These are phyloP conservation scores for Notechis scutatus DNA, from an alignment of 2,113 vertebrate genomes.

Conservation along the genomic window DNA sequence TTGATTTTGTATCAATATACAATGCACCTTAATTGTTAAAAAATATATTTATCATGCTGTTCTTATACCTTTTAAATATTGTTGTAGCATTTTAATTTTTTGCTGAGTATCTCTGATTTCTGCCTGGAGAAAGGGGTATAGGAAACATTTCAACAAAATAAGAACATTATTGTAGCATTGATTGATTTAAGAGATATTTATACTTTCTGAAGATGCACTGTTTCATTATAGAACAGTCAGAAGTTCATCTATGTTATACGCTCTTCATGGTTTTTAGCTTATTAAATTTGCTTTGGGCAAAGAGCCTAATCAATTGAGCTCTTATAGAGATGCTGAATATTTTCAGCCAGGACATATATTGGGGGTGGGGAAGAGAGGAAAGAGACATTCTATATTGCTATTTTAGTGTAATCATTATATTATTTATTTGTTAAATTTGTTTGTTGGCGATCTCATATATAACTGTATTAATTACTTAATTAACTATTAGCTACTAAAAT, in stretches of 20 bases:
- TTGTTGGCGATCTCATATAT: not conserved
- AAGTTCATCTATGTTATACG: not conserved
- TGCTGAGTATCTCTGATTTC: not conserved
- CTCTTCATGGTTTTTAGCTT: not conserved
- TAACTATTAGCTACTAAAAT: not conserved
- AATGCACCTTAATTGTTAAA: not conserved
- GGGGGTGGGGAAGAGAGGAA: too few relatives aligned
- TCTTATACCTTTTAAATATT: not conserved
- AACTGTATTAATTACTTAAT: not conserved
- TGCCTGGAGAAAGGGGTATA: not conserved
- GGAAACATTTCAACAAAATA: not conserved
- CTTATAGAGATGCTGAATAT: not conserved
- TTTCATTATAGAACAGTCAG: not conserved
- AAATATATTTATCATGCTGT: not conserved
- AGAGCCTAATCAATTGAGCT: not conserved
- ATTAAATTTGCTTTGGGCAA: not conserved
- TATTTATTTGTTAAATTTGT: not conserved
- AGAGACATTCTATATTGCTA: not conserved
- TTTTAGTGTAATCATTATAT: not conserved
- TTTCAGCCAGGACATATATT: not conserved
- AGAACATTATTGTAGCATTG: not conserved
- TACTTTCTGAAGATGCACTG: not conserved
- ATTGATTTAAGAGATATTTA: not conserved
- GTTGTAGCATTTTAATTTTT: not conserved
- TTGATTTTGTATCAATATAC: not conserved